Evolutionary conservation across 2,113 vertebrate genomes (phyloP), one percentile per base, ranked within the genome.

Genomic region (Galeopterus variegatus): DNA sequence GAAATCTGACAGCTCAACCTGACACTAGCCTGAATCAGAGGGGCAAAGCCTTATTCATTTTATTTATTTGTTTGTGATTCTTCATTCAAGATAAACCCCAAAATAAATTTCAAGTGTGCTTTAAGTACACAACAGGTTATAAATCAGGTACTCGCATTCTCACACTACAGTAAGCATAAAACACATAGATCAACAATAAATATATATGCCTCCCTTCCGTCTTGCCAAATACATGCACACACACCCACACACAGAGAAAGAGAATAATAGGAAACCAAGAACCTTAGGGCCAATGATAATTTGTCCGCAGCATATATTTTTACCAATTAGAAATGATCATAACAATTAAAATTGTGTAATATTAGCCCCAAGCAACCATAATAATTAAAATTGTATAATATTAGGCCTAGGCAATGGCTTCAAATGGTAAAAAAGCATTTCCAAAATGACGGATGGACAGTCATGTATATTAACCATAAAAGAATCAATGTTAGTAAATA

Each of bases 11-110:
- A 67, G 56, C 86, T 60, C 73, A 23, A 12, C 33, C 62, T 41
- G 50, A 95, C 60, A 17, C 11, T 6, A 33, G 48, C 90, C 41
- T 88, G 76, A 94, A 79, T 50, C 2, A 12, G 36, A 94, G n/a
- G 24, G 84, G 54, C 70, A 70, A 89, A 90, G 54, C 19, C 33
- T 83, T 92, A 81, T 72, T 92, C 0, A 0, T 26, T 58, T 97
- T 97, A 92, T 96, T 97, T 96, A 95, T 96, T 91, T 95, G 88
- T 93, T 93, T 97, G 92, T 65, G 72, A 88, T 95, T 90, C 70
- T 96, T 67, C 52, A 80, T 75, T 67, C 52, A 88, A 95, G 84
- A 96, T 95, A 97, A 98, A 88, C n/a, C 48, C 67, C 1, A 0
- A 95, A 88, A 96, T 90, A 97, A 97, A 96, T 97, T 95, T 77